Base-by-base conservation (phyloP, 2,888 invertebrate genomes). In the Polia nebulosa region DNA sequence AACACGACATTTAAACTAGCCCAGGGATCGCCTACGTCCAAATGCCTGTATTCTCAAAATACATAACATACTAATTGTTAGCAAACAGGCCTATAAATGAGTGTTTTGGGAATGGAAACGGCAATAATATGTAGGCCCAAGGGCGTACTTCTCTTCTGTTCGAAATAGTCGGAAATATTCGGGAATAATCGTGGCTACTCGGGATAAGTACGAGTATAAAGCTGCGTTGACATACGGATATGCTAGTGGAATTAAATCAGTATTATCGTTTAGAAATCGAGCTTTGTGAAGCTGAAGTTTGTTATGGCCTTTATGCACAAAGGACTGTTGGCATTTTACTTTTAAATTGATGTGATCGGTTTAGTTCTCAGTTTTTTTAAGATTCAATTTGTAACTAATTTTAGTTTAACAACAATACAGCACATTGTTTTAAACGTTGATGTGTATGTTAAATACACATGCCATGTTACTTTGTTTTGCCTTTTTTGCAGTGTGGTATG, bases 101-200 rank as follows among this genome's bases (percentile, higher is more conserved):
- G 68, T 68, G 69, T 72, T 65, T 59, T 52, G 68, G 76, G 76
- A 79, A 72, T 66, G 68, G 58, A 52, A 73, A 77, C 59, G 59
- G 55, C 52, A 68, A 70, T 74, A 71, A 74, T 72, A 70, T 72
- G 64, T 67, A 59, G 71, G 56, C 77, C 72, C 78, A 47, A 22
- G 63, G 51, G 78, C 47, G 52, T 49, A 76, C 63, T 85, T 84
- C 71, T 76, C 79, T 80, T 85, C 81, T 77, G 77, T 75, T 65
- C 56, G 72, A 82, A 86, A 86, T 78, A 74, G 67, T 71, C 75
- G 78, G 78, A 70, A 78, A 83, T 83, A 85, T 81, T 56, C n/a
- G 45, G n/a, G 17, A 45, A 34, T 61, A 45, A 25, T 60, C 60
- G 45, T 27, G 7, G 20, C 20, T 63, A 47, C 25, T 72, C 45